phyloP scores from a whole-genome alignment of 2,888 invertebrate species.

The Penaeus monodon region DNA sequence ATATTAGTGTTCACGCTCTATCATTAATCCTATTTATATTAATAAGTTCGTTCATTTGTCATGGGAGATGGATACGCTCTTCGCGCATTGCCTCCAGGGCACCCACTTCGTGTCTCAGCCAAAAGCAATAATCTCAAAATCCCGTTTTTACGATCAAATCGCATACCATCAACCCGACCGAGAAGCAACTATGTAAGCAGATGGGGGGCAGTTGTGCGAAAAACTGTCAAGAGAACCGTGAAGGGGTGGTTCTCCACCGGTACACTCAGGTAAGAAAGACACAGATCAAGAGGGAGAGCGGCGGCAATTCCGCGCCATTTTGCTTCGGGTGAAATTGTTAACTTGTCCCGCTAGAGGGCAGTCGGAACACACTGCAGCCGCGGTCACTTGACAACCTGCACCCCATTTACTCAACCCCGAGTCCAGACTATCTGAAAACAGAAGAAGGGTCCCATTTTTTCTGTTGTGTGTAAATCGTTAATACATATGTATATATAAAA shows the following conservation, averaged over 20 bases:
- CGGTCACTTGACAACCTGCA: not conserved
- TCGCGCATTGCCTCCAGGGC: no score
- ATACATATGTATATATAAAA: no score
- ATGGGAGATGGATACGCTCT: no score
- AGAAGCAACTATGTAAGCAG: no score
- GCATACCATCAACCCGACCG: no score
- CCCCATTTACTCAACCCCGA: not conserved
- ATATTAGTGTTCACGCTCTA: no score
- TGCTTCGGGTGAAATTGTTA: constrained; percentile 22
- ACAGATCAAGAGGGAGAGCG: constrained; percentile 10
- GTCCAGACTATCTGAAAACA: not conserved
- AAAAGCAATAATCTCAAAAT: no score
- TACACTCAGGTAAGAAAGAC: not conserved
- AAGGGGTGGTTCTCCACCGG: not conserved
- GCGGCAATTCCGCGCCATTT: constrained; percentile 17
- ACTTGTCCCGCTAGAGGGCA: constrained; percentile 25
- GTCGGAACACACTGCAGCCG: not conserved
- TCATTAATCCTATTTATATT: no score
- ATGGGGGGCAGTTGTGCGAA: not conserved
- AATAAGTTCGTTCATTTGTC: no score
- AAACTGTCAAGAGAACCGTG: not conserved
- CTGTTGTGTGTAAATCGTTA: no score
- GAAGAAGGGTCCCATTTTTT: not conserved
- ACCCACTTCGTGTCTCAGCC: no score
- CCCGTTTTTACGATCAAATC: no score